Evolutionary conservation across 2,113 vertebrate species (phyloP).

Genomic region (Agapornis roseicollis): DNA sequence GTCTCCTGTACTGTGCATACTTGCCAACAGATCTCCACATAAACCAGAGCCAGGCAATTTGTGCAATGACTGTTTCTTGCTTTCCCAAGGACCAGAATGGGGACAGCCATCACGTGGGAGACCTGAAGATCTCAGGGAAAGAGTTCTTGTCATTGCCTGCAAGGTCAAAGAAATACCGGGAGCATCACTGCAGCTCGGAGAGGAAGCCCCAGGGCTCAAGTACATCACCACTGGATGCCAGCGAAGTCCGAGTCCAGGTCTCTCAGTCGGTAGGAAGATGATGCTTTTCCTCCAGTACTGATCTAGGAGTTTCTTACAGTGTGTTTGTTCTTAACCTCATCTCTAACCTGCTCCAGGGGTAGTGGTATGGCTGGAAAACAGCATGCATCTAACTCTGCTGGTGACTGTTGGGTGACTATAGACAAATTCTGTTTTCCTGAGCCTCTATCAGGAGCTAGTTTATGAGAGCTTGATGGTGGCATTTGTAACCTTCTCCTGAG

Average conservation of each 20-base stretch:
- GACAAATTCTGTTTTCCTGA: neutral
- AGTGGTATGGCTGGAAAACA: neutral
- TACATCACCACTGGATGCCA: constrained; percentile 77
- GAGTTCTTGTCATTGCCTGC: constrained; percentile 72
- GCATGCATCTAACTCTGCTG: neutral
- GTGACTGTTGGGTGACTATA: neutral
- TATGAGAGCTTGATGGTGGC: neutral
- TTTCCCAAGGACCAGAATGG: constrained; percentile 83
- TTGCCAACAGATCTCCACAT: neutral
- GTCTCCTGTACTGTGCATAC: neutral
- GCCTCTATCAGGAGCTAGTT: neutral
- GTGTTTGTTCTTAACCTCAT: neutral
- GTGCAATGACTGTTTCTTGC: neutral
- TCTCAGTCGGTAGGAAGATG: constrained; percentile 79
- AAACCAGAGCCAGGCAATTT: neutral
- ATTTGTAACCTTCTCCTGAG: neutral
- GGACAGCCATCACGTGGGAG: constrained; percentile 80
- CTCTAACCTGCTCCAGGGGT: neutral
- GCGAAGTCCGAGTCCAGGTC: constrained; percentile 84
- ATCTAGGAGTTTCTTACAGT: neutral
- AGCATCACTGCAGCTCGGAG: constrained; percentile 76
- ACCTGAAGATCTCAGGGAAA: constrained; percentile 76
- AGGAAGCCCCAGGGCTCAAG: constrained; percentile 65
- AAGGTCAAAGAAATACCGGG: constrained; percentile 78
- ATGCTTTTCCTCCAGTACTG: neutral